Percentiles rank a stretch among this genome's conserved stretches.
These are phyloP conservation scores for Bos indicus DNA, from an alignment of 2,113 vertebrate species.

Conservation along the genomic window DNA sequence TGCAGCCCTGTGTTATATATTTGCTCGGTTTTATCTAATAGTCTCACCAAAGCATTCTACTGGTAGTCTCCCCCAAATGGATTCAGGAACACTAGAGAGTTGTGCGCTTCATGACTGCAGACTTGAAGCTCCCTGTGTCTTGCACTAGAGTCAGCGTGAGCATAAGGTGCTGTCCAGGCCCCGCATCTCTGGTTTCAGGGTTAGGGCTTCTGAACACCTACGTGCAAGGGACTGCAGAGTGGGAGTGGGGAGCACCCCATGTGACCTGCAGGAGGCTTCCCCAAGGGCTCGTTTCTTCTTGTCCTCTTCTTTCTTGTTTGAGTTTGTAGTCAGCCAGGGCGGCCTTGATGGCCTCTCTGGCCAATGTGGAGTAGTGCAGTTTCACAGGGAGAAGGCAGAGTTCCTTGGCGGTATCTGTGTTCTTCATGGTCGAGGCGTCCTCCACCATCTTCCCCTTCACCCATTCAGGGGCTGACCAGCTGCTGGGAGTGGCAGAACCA, in stretches of 20 bases:
- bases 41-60: not conserved
- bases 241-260: not conserved
- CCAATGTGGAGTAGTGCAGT: conserved; percentile 81
- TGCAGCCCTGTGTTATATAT: conserved; percentile 16
- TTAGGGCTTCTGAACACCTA: not conserved
- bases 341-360: conserved; percentile 95
- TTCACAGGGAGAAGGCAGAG: not conserved
- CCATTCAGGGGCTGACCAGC: conserved; percentile 92
- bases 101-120: not conserved
- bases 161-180: not conserved
- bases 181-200: not conserved
- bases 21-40: not conserved
- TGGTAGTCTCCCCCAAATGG: not conserved
- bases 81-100: not conserved
- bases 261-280: fast-evolving
- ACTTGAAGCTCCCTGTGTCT: not conserved
- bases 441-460: conserved; percentile 62
- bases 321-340: conserved; percentile 92
- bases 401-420: not conserved
- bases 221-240: not conserved
- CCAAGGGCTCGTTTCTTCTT: conserved; percentile 46
- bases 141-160: not conserved
- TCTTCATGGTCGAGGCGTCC: not conserved
- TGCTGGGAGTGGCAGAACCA: conserved; percentile 93
- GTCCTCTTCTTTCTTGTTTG: conserved; percentile 80